These are phyloP conservation scores for Oscarella lobularis DNA, from an alignment of 37 sponge, comb jelly and placozoan genomes.

Conservation along the genomic window DNA sequence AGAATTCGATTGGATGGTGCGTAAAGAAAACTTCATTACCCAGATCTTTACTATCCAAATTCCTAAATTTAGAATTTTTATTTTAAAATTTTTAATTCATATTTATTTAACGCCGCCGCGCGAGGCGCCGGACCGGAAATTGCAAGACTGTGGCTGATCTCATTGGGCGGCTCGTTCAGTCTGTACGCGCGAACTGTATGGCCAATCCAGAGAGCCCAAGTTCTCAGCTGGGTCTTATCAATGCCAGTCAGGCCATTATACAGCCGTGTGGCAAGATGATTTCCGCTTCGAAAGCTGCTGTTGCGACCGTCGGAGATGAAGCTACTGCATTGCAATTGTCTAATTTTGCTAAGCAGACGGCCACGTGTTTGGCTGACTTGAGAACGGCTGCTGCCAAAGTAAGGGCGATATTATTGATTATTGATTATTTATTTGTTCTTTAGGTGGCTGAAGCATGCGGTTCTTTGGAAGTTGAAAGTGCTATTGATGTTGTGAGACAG, in stretches of 20 bases:
- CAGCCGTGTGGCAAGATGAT: slow-evolving; percentile 37
- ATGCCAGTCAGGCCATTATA: slow-evolving; percentile 72
- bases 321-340: slow-evolving; percentile 92
- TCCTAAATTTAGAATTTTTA: no score
- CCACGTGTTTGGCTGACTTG: slow-evolving; percentile 71
- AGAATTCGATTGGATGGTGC: no score
- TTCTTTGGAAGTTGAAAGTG: slow-evolving; percentile 81
- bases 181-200: slow-evolving; percentile 45
- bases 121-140: slow-evolving; percentile 77
- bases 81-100: no score
- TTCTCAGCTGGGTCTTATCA: slow-evolving; percentile 83
- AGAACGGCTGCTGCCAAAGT: slow-evolving; percentile 72
- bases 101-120: slow-evolving; percentile 89
- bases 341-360: slow-evolving; percentile 93
- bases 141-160: slow-evolving; percentile 84
- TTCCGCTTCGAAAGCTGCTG: slow-evolving; percentile 90
- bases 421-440: background rate
- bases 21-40: no score
- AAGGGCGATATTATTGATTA: background rate
- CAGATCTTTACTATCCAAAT: no score
- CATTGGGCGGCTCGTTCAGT: slow-evolving; percentile 69
- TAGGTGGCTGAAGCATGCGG: slow-evolving; percentile 87
- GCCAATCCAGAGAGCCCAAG: slow-evolving; percentile 62
- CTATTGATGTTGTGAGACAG: slow-evolving; percentile 26
- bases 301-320: slow-evolving; percentile 87